A percentile compares a stretch with the other conserved stretches of the same genome.
Evolutionary conservation across 2,797 vertebrate species (phyloP).

Genomic region (Aulostomus chinensis): DNA sequence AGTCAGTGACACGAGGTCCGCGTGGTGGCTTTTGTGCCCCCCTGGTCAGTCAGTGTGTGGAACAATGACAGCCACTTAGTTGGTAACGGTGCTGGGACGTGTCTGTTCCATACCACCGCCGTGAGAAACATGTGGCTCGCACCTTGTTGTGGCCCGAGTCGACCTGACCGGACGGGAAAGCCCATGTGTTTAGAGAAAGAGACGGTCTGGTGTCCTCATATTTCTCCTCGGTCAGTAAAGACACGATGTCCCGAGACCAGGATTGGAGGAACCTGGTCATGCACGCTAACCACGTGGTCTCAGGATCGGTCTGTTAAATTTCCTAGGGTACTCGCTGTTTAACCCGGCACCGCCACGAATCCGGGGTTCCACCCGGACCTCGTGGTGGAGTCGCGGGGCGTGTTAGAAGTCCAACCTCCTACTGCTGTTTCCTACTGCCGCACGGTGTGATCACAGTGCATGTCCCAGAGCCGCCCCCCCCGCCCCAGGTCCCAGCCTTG

Average conservation of each 20-base stretch:
- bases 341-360: no score
- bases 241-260: no score
- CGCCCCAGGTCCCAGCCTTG: no score
- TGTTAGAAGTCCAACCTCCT: constrained; percentile 42
- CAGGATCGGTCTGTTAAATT: no score
- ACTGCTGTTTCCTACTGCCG: constrained; percentile 55
- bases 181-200: no score
- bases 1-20: constrained; percentile 78
- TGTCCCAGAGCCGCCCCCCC: no score
- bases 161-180: constrained; percentile 19
- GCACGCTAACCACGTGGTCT: no score
- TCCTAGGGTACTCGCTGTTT: no score
- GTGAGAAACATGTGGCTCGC: not conserved
- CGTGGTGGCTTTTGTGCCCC: constrained; percentile 52
- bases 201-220: no score
- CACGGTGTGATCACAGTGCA: constrained; percentile 23
- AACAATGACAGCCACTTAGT: not conserved
- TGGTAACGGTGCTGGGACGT: fast-evolving
- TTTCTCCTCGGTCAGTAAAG: no score
- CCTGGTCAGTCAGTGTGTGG: constrained; percentile 1
- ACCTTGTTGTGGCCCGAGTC: constrained; percentile 55
- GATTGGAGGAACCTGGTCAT: no score
- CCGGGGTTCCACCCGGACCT: no score
- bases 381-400: constrained; percentile 71
- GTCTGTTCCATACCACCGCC: not conserved